Percentiles rank a stretch among this genome's conserved stretches.
These are phyloP conservation scores for Pseudonaja textilis DNA, from an alignment of 2,113 vertebrate genomes.

Conservation along the genomic window DNA sequence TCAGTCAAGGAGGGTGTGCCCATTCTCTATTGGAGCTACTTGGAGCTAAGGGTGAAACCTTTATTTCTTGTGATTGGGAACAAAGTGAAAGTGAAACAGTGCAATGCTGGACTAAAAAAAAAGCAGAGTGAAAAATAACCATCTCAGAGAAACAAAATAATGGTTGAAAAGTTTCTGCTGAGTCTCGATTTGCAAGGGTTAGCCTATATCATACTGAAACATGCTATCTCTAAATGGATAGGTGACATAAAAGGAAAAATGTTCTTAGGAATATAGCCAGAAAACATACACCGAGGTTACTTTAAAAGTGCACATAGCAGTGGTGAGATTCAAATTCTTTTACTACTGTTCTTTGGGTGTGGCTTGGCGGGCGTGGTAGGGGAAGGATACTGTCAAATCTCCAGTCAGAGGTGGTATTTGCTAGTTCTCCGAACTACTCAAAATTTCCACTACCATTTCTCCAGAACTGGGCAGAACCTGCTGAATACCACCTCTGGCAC, in stretches of 20 bases:
- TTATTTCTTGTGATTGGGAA: neutral
- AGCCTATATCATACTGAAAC: neutral
- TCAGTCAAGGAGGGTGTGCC: neutral
- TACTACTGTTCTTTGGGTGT: too few species aligned
- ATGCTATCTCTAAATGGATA: neutral
- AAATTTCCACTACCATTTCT: too few species aligned
- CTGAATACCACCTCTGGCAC: neutral
- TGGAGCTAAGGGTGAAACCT: too few species aligned
- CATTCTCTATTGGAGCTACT: neutral
- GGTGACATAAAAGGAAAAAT: neutral
- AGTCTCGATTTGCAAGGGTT: too few species aligned
- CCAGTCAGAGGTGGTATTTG: too few species aligned
- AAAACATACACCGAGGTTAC: neutral
- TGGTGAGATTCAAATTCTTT: too few species aligned
- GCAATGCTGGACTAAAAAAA: neutral
- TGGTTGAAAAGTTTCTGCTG: too few species aligned
- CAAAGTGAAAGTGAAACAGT: neutral
- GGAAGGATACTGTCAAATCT: too few species aligned
- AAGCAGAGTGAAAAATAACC: neutral
- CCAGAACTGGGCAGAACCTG: too few species aligned
- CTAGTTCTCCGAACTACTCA: too few species aligned
- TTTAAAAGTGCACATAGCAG: neutral
- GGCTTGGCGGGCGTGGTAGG: too few species aligned
- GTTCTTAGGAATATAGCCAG: neutral
- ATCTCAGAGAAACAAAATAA: neutral